Base-by-base conservation (phyloP, 2,888 invertebrate species). In the Eucera pruinosa region DNA sequence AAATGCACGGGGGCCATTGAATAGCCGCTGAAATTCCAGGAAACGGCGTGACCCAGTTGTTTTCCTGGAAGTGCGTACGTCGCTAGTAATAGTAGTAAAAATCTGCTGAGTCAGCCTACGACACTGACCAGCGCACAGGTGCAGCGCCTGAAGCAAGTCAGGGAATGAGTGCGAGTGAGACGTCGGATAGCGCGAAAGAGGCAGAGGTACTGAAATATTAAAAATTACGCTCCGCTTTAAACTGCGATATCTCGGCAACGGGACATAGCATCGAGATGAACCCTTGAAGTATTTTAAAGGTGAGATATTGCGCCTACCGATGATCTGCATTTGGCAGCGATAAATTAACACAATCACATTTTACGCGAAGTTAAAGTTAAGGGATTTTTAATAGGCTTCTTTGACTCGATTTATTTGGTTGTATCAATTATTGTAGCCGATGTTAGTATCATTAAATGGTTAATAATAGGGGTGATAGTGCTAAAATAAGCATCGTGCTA, bases 111-210 rank as follows among this genome's bases (percentile, higher is more conserved):
- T 33, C 13, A n/a, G n/a, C 20, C 23, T 65, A 43, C 43, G 43
- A 55, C 55, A 45, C n/a, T 65, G 65, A 45, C 55, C 55, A 43
- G 55, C 54, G 33, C 20, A 13, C 13, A 3, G 20, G 13, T 36
- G 20, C 54, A 20, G 20, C 58, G 27, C 18, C 2, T 18, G 25
- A 3, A 25, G 7, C 27, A 18, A 20, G 18, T 27, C 18, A 43
- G 41, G 9, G 13, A 23, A 39, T n/a, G 25, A 27, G 0, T 5
- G 39, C 39, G 25, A 57, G 13, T 18, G 2, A 11, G 27, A 52
- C 15, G 0, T 15, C 0, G 2, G 39, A 25, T 20, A 18, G 18
- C 6, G 18, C 13, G 20, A 54, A 6, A 5, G 27, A 27, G 18
- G 18, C 13, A 13, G 2, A n/a, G 2, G 15, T 13, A 43, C 2